Conservation (phyloP, 2,797 vertebrate species). For the Discoglossus pictus region DNA sequence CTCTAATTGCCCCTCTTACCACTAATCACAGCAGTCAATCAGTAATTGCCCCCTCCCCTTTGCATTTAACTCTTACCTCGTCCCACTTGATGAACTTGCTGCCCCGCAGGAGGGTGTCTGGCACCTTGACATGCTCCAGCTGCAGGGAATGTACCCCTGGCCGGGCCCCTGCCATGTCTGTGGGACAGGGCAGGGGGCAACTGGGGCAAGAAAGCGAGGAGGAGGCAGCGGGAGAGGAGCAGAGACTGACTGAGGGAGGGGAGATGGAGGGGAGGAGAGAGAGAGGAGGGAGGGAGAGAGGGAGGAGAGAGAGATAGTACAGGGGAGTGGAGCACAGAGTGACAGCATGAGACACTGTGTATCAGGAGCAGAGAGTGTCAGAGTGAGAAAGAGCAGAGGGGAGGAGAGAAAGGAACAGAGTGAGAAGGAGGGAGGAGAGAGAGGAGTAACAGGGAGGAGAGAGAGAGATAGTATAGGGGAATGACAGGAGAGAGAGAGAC, state of each 20-base stretch:
- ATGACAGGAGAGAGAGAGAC: no score
- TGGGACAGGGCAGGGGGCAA: slow-evolving; percentile 48
- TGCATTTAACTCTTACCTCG: slow-evolving; percentile 75
- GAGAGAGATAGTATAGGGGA: no score
- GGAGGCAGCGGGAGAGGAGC: slow-evolving; percentile 19
- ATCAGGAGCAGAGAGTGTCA: not conserved
- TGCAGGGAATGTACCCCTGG: slow-evolving; percentile 89
- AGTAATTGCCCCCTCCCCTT: slow-evolving; percentile 49
- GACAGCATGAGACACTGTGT: no score
- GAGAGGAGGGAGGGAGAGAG: not conserved
- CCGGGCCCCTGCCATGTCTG: slow-evolving; percentile 87
- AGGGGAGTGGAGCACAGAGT: not conserved
- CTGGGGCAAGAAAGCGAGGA: slow-evolving; percentile 14
- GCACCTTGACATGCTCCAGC: slow-evolving; percentile 84
- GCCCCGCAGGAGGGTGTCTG: slow-evolving; percentile 77
- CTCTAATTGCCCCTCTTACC: not conserved
- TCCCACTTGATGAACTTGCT: slow-evolving; percentile 95
- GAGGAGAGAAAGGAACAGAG: no score
- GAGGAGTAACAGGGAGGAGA: no score
- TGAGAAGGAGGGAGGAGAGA: no score
- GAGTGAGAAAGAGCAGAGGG: not conserved
- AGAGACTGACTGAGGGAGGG: slow-evolving; percentile 14
- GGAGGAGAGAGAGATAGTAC: not conserved
- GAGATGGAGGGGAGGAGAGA: slow-evolving; percentile 13
- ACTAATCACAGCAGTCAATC: slow-evolving; percentile 49